Evolutionary conservation across 2,888 invertebrate genomes (phyloP).

Genomic region (Eristalis tenax): DNA sequence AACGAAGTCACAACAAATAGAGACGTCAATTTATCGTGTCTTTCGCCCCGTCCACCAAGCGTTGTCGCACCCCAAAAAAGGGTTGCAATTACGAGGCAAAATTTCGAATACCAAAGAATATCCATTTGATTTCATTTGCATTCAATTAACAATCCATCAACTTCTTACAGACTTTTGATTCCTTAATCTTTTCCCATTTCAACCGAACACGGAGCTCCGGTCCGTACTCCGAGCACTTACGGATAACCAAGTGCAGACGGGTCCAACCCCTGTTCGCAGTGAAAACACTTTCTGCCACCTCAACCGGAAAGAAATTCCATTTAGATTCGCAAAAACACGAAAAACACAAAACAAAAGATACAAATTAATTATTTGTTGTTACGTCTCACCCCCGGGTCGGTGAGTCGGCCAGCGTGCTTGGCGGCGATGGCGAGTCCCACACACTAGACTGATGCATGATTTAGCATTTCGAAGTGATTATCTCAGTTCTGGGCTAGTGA

Average conservation of each 20-base stretch:
- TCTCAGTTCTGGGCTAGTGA: constrained; percentile 46
- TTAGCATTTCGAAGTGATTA: constrained; percentile 33
- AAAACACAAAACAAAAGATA: constrained; percentile 19
- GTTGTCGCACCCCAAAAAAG: constrained; percentile 9
- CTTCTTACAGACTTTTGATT: constrained; percentile 72
- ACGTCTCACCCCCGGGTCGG: not conserved
- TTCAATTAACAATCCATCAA: constrained; percentile 76
- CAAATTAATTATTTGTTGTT: constrained; percentile 45
- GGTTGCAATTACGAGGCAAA: constrained; percentile 47
- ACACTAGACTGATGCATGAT: constrained; percentile 24
- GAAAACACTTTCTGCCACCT: constrained; percentile 13
- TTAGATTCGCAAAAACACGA: constrained; percentile 14
- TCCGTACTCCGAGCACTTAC: constrained; percentile 31
- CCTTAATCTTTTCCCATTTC: constrained; percentile 59
- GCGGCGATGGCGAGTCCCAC: not conserved
- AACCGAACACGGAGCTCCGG: not conserved
- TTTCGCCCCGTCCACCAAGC: not conserved
- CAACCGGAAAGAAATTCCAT: constrained; percentile 54
- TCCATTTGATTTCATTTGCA: constrained; percentile 75
- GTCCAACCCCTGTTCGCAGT: constrained; percentile 29
- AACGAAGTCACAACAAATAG: constrained; percentile 58
- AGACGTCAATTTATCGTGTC: constrained; percentile 45
- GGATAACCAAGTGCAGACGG: constrained; percentile 1
- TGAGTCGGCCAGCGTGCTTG: not conserved
- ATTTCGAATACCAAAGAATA: constrained; percentile 47